phyloP scores from a whole-genome alignment of 2,888 invertebrate genomes.

The Conops quadrifasciatus region DNA sequence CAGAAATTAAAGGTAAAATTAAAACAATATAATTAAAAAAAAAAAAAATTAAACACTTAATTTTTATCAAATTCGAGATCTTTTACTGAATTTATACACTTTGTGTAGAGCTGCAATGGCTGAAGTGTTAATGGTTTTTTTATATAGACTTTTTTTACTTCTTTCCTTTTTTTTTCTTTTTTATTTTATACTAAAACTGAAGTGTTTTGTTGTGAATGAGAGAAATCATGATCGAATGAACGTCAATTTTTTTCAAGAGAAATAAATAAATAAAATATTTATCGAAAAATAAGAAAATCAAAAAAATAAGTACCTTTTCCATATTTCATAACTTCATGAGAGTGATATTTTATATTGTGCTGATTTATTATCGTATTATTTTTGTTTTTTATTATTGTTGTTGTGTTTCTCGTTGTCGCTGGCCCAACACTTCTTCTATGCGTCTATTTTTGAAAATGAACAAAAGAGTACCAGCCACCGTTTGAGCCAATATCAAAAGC shows the following conservation, averaged over 20 bases:
- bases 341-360: constrained; percentile 11
- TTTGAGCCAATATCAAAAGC: background rate
- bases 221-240: constrained; percentile 33
- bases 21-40: background rate
- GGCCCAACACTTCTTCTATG: constrained; percentile 19
- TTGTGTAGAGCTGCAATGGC: too few species aligned
- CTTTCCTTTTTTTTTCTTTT: too few species aligned
- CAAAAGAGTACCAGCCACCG: constrained; percentile 15
- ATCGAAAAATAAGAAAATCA: too few species aligned
- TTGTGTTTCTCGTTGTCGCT: constrained; percentile 13
- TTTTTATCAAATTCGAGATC: too few species aligned
- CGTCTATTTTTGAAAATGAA: background rate
- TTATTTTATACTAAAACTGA: too few species aligned
- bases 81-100: too few species aligned
- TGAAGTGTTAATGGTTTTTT: constrained; percentile 24
- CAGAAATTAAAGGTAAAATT: background rate
- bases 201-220: constrained; percentile 10
- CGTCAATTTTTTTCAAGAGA: constrained; percentile 16
- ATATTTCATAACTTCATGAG: background rate
- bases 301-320: constrained; percentile 6
- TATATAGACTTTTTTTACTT: constrained; percentile 9
- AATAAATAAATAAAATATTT: background rate
- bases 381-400: constrained; percentile 4
- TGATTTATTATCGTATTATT: constrained; percentile 5
- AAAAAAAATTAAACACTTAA: background rate